Evolutionary conservation across 2,888 invertebrate species (phyloP).

Genomic region (Dysmachus trigonus): DNA sequence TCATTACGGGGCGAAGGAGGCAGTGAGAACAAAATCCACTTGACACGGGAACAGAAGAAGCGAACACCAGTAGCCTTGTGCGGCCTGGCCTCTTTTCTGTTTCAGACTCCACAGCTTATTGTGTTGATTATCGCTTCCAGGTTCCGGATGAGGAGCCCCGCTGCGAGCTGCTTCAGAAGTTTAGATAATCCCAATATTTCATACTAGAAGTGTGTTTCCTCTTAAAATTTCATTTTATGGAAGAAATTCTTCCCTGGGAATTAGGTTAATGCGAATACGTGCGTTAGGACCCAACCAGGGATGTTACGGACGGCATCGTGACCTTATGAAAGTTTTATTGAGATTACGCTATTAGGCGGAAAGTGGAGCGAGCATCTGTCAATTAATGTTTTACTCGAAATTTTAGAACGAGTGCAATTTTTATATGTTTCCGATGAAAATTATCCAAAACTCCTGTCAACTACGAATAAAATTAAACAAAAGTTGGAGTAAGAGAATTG

Average conservation of each 20-base stretch:
- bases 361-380: background rate
- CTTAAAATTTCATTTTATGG: constrained; percentile 29
- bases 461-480: background rate
- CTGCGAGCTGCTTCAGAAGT: background rate
- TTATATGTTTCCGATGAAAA: background rate
- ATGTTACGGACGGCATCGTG: background rate
- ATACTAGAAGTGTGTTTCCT: constrained; percentile 14
- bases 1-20: background rate
- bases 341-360: background rate
- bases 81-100: background rate
- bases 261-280: constrained; percentile 19
- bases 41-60: background rate
- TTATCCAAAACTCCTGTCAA: background rate
- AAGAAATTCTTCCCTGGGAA: background rate
- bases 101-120: background rate
- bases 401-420: background rate
- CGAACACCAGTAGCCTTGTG: background rate
- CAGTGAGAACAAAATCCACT: background rate
- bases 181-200: constrained; percentile 16
- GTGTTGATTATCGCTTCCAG: background rate
- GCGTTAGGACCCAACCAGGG: background rate
- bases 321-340: background rate
- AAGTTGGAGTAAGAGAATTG: background rate
- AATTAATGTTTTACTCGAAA: background rate
- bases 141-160: background rate